Percentiles rank a stretch among this genome's conserved stretches.
Conservation (phyloP, 1,140 invertebrate genomes). For the Scaptomyza pallida region DNA sequence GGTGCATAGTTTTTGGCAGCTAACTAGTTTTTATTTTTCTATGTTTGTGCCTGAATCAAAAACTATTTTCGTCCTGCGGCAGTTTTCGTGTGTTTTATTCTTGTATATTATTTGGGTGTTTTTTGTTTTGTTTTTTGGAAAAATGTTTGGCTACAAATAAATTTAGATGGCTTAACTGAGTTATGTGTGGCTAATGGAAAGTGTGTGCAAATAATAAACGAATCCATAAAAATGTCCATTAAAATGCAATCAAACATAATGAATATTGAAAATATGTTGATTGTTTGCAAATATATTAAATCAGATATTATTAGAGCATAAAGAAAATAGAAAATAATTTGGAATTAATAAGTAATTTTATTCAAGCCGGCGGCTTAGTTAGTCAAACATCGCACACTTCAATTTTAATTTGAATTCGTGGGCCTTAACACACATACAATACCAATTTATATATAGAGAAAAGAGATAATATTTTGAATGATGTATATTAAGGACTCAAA, state of each 20-base stretch:
- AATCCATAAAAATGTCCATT: conserved; percentile 5
- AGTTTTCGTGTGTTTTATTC: conserved; percentile 65
- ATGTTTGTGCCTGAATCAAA: conserved; percentile 33
- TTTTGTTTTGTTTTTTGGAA: conserved; percentile 7
- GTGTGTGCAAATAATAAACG: conserved; percentile 19
- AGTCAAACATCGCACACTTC: neutral
- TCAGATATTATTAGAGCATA: neutral
- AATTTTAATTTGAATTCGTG: no score
- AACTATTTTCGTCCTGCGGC: conserved; percentile 69
- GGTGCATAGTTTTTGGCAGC: conserved; percentile 50
- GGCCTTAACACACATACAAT: no score
- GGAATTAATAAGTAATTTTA: no score
- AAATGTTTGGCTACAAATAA: conserved; percentile 31
- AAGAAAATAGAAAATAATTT: no score
- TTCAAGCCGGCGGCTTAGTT: no score
- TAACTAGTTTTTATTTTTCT: conserved; percentile 35
- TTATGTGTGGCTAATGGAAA: conserved; percentile 16
- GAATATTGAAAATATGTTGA: conserved; percentile 1
- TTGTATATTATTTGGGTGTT: neutral
- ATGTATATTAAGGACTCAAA: no score
- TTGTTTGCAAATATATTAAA: neutral
- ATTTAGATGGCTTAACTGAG: conserved; percentile 40
- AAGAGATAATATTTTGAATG: no score
- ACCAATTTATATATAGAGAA: no score
- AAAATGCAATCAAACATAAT: conserved; percentile 8